Evolutionary conservation across 2,888 invertebrate species (phyloP).

Genomic region (Camptogramma bilineatum): DNA sequence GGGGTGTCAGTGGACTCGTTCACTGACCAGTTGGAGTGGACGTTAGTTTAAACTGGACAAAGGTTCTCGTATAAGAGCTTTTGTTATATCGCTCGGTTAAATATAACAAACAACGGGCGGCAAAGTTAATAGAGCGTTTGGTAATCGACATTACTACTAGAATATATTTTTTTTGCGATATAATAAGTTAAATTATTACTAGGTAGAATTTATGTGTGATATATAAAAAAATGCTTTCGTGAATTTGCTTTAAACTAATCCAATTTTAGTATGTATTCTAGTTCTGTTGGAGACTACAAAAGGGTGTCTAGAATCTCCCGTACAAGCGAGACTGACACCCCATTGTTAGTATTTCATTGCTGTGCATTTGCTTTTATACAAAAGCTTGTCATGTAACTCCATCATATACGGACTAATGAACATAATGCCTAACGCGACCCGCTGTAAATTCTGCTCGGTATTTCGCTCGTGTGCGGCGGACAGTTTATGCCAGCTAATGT

Average conservation of each 20-base stretch:
- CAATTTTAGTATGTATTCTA: neutral
- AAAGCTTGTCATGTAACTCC: conserved; percentile 19
- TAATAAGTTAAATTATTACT: neutral
- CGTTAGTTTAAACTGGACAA: conserved; percentile 7
- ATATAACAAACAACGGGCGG: neutral
- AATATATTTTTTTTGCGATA: neutral
- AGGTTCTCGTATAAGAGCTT: neutral
- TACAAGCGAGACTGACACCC: conserved; percentile 16
- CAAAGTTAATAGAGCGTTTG: neutral
- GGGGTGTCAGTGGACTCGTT: conserved; percentile 20
- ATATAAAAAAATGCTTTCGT: neutral
- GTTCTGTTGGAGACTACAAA: conserved; percentile 19
- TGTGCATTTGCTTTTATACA: conserved; percentile 17
- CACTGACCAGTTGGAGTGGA: conserved; percentile 11
- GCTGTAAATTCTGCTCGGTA: conserved; percentile 27
- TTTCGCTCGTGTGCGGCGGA: conserved; percentile 26
- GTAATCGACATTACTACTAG: neutral
- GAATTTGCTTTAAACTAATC: neutral
- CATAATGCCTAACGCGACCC: conserved; percentile 25
- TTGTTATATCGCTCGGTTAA: neutral
- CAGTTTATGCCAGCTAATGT: conserved; percentile 33
- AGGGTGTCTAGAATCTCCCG: conserved; percentile 8
- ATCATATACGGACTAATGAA: conserved; percentile 30
- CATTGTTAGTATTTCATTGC: conserved; percentile 26
- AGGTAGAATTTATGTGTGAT: too few species aligned